These are phyloP conservation scores for Cotesia glomerata DNA, from an alignment of 1,140 invertebrate genomes.

Conservation along the genomic window DNA sequence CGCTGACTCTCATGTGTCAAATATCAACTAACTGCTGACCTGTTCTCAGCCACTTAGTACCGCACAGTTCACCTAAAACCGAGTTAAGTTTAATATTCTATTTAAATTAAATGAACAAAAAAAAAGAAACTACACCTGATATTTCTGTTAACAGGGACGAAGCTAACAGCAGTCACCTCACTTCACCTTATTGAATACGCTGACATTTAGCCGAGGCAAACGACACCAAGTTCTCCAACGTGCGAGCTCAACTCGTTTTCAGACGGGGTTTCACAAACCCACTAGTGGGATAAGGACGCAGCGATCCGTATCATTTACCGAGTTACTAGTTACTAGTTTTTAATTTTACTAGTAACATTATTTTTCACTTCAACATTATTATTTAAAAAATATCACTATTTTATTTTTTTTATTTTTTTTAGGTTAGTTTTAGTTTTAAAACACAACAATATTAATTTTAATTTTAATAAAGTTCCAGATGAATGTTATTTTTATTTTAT, in stretches of 20 bases:
- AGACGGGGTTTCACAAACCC: conserved; percentile 17
- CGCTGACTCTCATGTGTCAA: neutral
- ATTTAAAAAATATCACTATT: neutral
- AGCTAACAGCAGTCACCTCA: conserved; percentile 8
- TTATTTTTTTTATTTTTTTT: too few species aligned
- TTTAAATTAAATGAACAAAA: neutral
- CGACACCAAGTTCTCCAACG: conserved; percentile 5
- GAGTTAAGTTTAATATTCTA: neutral
- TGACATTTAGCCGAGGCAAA: conserved; percentile 30
- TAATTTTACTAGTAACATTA: too few species aligned
- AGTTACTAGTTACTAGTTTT: neutral
- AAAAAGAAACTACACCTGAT: neutral
- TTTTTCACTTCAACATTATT: neutral
- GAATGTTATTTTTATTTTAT: neutral
- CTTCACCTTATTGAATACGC: conserved; percentile 20
- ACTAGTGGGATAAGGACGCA: conserved; percentile 28
- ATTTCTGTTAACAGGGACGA: neutral
- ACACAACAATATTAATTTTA: too few species aligned
- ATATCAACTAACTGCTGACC: neutral
- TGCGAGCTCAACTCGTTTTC: conserved; percentile 5
- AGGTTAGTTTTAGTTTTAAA: too few species aligned
- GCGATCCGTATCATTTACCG: conserved; percentile 35
- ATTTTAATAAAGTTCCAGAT: neutral
- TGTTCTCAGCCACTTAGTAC: too few species aligned
- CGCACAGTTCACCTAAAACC: neutral